Evolutionary conservation across 2,113 vertebrate species (phyloP).

Genomic region (Meleagris gallopavo): DNA sequence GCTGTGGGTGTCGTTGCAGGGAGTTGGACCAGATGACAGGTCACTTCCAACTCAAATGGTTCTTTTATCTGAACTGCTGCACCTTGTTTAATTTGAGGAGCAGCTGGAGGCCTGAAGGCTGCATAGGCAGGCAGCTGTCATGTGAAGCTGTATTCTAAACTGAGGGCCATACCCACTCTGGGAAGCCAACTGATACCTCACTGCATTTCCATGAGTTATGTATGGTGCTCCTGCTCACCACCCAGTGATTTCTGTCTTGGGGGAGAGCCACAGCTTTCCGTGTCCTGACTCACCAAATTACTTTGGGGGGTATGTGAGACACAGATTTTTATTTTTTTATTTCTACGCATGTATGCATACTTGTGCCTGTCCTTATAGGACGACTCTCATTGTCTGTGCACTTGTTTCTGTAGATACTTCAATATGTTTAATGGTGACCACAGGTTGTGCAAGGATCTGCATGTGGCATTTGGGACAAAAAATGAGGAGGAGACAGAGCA

Average conservation of each 20-base stretch:
- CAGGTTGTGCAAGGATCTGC: fast-evolving
- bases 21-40: no score
- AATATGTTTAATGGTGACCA: background rate
- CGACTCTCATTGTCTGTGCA: fast-evolving
- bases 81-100: background rate
- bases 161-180: background rate
- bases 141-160: no score
- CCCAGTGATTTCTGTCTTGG: background rate
- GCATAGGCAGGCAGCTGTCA: background rate
- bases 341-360: fast-evolving
- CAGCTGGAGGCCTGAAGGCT: conserved; percentile 1
- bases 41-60: no score
- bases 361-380: background rate
- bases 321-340: fast-evolving
- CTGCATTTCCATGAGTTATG: background rate
- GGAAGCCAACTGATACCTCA: background rate
- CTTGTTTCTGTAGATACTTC: background rate
- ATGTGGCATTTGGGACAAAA: background rate
- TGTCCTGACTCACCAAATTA: background rate
- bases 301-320: background rate
- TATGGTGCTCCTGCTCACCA: fast-evolving
- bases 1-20: no score
- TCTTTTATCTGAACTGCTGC: conserved; percentile 21
- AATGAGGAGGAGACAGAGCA: background rate
- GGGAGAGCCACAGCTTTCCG: background rate